Base-by-base conservation (phyloP, 2,113 vertebrate species). In the Lathamus discolor region DNA sequence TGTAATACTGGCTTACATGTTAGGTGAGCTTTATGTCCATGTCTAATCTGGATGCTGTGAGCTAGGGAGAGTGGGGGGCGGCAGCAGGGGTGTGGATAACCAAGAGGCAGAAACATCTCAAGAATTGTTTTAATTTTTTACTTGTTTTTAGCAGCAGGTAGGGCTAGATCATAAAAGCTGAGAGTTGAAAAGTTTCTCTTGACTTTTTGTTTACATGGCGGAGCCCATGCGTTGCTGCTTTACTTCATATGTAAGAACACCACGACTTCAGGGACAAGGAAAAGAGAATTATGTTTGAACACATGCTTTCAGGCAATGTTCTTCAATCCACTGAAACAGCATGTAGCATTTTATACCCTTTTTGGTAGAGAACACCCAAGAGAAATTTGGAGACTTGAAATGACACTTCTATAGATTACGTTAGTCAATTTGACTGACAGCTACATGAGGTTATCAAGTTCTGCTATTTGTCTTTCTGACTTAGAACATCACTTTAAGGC, bases 271-370 rank as follows among this genome's bases (percentile, higher is more conserved):
- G 44, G 25, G 39, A 23, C 11, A 19, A 29, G 61, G 41, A 91
- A 37, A 7, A 3, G 5, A 15, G 10, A 44, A 44, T 62, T 52
- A 20, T 11, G 5, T n/a, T 29, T 37, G 54, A 22, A 22, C 46
- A n/a, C 0, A 0, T 48, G 14, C 20, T 57, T 28, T 49, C 72
- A 55, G 39, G 10, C 12, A 13, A 23, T 3, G 6, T 16, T 80
- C 74, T 74, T 64, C 27, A 43, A 33, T 19, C 9, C 1, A 19
- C 18, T 11, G 22, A 44, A 83, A 44, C 4, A 18, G 9, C 1
- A 2, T 28, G 19, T n/a, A 37, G 31, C 12, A 11, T 35, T 59
- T 93, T 27, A 33, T 11, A 41, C 7, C 14, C 10, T 44, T n/a
- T 18, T 6, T 43, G 35, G 35, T 6, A 63, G 29, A 64, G 2